Conservation (phyloP, 2,113 vertebrate genomes). For the Gallinago media region DNA sequence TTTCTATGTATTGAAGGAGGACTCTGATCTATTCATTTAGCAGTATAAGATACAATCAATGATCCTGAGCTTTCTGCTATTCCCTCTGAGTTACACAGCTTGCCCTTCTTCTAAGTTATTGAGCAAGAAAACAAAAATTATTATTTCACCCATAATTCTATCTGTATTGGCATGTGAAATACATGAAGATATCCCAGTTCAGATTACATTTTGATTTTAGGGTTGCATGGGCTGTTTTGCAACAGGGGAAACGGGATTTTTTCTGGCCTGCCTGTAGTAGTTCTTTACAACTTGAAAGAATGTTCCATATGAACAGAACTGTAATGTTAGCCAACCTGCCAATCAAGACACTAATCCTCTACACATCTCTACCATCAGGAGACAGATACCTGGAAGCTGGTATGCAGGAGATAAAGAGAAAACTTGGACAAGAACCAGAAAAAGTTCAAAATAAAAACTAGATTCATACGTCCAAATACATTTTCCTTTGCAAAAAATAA, state of each 20-base stretch:
- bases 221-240: constrained; percentile 48
- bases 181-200: not conserved
- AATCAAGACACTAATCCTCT: constrained; percentile 82
- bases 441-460: constrained; percentile 57
- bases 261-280: constrained; percentile 48
- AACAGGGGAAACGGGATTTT: constrained; percentile 38
- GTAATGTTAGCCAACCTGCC: constrained; percentile 84
- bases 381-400: constrained; percentile 81
- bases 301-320: constrained; percentile 77
- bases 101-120: not conserved
- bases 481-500: not conserved
- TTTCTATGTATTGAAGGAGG: not conserved
- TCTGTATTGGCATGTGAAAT: not conserved
- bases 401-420: constrained; percentile 80
- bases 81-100: constrained; percentile 4
- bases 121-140: not conserved
- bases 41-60: not conserved
- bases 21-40: not conserved
- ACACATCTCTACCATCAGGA: constrained; percentile 83
- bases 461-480: not conserved
- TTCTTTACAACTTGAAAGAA: constrained; percentile 65
- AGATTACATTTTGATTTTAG: constrained; percentile 50
- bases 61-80: not conserved
- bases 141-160: constrained; percentile 10
- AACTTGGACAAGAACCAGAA: constrained; percentile 60